Evolutionary conservation across 2,888 invertebrate genomes (phyloP).

Genomic region (Flexamia atlantica): DNA sequence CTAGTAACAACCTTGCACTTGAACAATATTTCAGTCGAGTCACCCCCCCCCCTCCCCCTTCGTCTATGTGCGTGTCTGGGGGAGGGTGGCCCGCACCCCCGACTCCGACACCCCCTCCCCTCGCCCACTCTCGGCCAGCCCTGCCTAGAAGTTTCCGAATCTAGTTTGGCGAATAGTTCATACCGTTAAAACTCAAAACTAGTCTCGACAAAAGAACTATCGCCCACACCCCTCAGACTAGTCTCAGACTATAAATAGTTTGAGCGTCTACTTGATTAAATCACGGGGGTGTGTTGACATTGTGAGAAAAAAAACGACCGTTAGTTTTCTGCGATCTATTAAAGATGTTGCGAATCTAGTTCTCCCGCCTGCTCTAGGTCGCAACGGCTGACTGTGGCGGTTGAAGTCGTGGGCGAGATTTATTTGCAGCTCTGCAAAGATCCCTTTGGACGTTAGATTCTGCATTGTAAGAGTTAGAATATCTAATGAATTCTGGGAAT

Average conservation of each 20-base stretch:
- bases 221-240: slow-evolving; percentile 36
- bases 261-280: slow-evolving; percentile 15
- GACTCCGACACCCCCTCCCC: not conserved
- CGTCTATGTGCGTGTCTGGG: slow-evolving; percentile 21
- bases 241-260: slow-evolving; percentile 36
- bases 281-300: slow-evolving; percentile 37
- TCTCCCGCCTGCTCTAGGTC: slow-evolving; percentile 25
- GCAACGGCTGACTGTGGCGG: slow-evolving; percentile 6
- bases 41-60: not conserved
- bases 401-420: not conserved
- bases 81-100: not conserved
- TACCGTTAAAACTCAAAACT: slow-evolving; percentile 45
- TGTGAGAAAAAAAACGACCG: slow-evolving; percentile 54
- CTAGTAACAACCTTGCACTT: slow-evolving; percentile 32
- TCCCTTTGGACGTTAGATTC: not conserved
- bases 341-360: slow-evolving; percentile 41
- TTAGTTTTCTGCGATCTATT: slow-evolving; percentile 32
- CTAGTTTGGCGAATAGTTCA: slow-evolving; percentile 51
- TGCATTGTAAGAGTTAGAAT: not conserved
- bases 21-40: slow-evolving; percentile 25
- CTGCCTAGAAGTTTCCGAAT: not conserved
- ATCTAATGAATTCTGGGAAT: too few species aligned
- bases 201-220: slow-evolving; percentile 31
- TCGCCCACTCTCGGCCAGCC: not conserved
- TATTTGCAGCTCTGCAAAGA: not conserved